A percentile compares a stretch with the other conserved stretches of the same genome.
These are phyloP conservation scores for Ptilonorhynchus violaceus DNA, from an alignment of 2,113 vertebrate genomes.

Conservation along the genomic window DNA sequence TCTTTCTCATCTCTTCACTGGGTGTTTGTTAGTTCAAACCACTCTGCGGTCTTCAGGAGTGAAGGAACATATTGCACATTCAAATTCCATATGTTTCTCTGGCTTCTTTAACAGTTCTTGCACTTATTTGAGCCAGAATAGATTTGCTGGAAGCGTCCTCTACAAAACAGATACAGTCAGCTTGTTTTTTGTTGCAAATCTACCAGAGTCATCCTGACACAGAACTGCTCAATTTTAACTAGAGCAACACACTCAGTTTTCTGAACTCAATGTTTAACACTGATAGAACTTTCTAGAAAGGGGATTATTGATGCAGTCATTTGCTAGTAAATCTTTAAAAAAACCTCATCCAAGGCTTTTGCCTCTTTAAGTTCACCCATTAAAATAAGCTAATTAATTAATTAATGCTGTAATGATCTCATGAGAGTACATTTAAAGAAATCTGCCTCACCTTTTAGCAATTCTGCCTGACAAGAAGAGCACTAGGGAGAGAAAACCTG, in stretches of 20 bases:
- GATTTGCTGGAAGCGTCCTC: not conserved
- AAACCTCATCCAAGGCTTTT: not conserved
- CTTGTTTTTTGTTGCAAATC: not conserved
- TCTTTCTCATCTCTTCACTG: not conserved
- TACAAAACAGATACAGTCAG: not conserved
- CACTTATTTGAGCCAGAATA: not conserved
- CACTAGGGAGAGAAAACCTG: not conserved
- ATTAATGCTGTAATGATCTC: not conserved
- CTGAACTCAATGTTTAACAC: not conserved
- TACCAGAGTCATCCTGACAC: not conserved
- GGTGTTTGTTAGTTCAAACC: not conserved
- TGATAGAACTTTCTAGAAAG: not conserved
- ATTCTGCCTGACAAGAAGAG: not conserved
- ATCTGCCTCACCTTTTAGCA: not conserved
- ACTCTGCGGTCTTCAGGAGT: not conserved
- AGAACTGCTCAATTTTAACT: not conserved
- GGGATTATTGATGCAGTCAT: not conserved
- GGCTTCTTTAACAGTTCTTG: not conserved
- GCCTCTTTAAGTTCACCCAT: not conserved
- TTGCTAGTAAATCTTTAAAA: not conserved
- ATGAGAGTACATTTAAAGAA: not conserved
- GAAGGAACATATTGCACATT: not conserved
- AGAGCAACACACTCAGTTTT: not conserved
- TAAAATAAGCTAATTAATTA: not conserved
- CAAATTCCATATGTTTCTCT: not conserved